Base-by-base conservation (phyloP, 2,888 invertebrate genomes). In the Ischnus inquisitorius region DNA sequence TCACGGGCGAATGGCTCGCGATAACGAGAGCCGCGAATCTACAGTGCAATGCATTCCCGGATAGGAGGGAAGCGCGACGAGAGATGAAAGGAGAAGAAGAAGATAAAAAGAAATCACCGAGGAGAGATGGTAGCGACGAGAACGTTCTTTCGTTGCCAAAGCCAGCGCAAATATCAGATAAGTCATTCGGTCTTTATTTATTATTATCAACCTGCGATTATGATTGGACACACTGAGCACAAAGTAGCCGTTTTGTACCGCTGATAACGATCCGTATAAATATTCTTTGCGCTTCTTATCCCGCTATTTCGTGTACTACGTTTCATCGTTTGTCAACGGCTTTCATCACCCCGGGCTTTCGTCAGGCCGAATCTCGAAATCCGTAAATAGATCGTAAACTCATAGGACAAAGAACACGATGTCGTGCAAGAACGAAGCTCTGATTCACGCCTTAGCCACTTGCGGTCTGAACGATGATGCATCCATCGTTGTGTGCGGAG, bases 371-470 rank as follows among this genome's bases (percentile, higher is more conserved):
- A 79, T 71, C 76, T 85, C 48, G 64, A 78, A 76, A 78, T 71
- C 81, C 71, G 57, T 65, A 81, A 85, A 85, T 83, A 85, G 83
- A 80, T 69, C 71, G 74, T 48, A 71, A 81, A 78, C 75, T 81
- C 76, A 80, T 69, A 57, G 57, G 80, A 85, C 83, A 80, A 85
- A 83, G 83, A 85, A 76, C 72, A 57, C 62, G 65, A 16, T 60
- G 71, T 60, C 65, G 65, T 51, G 19, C 46, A 65, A 64, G 78
- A 78, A 72, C 71, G 69, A 54, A 34, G 12, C 28, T 60, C 68
- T 84, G 85, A 86, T 82, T 86, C 85, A 86, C 71, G 71, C 25
- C 69, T 75, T 39, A 46, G 72, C 72, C 84, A 82, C 76, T 80
- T 78, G 83, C 77, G 82, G 79, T 81, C 71, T 76, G 46, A 77